Conservation (phyloP, 2,113 vertebrate genomes). For the Peromyscus polionotus region DNA sequence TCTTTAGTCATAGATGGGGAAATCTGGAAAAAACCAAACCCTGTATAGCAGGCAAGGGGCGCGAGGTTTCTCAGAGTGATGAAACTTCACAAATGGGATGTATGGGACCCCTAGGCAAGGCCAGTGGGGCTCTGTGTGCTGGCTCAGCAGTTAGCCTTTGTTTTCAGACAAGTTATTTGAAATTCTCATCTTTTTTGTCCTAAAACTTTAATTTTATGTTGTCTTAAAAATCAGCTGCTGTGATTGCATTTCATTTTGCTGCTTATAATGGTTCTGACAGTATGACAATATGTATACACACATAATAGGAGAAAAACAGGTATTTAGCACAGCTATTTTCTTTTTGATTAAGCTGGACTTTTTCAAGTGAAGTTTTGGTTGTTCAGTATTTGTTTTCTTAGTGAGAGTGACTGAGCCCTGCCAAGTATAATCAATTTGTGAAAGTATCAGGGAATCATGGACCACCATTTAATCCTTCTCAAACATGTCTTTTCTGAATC, state of each 20-base stretch:
- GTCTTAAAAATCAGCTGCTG: background rate
- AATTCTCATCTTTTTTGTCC: background rate
- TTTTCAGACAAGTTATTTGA: conserved; percentile 56
- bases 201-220: conserved; percentile 16
- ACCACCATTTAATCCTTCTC: background rate
- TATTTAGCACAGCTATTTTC: background rate
- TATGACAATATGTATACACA: conserved; percentile 26
- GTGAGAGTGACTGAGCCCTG: background rate
- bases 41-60: background rate
- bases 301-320: conserved; percentile 44
- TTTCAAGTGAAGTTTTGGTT: background rate
- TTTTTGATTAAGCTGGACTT: background rate
- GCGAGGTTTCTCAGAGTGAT: conserved; percentile 38
- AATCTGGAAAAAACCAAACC: conserved; percentile 18
- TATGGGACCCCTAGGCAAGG: background rate
- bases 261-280: background rate
- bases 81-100: conserved; percentile 43
- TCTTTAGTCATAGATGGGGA: conserved; percentile 72
- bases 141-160: background rate
- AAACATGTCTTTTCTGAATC: background rate
- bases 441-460: background rate
- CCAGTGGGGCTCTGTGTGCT: background rate
- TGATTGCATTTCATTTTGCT: conserved; percentile 34
- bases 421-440: background rate
- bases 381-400: background rate